Evolutionary conservation across 2,113 vertebrate species (phyloP).

Genomic region (Boleophthalmus pectinirostris): DNA sequence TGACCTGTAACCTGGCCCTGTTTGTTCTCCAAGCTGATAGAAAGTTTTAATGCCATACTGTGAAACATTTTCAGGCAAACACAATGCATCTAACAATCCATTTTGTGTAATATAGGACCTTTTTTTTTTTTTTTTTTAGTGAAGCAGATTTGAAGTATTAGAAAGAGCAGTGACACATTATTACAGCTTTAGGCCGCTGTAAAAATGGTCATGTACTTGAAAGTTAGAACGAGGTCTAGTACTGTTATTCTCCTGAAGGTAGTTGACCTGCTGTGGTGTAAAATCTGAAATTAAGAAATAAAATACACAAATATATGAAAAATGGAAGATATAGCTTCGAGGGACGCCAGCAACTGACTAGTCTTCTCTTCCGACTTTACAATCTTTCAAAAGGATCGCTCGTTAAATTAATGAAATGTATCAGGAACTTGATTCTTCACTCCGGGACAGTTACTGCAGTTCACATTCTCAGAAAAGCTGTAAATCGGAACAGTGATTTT

Average conservation of each 20-base stretch:
- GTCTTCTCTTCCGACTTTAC: constrained; percentile 6
- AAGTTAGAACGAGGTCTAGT: no score
- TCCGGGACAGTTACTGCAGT: constrained; percentile 30
- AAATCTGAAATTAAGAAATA: not conserved
- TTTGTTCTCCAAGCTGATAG: no score
- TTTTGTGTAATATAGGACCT: no score
- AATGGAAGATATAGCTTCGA: not conserved
- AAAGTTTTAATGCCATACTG: no score
- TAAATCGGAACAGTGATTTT: constrained; percentile 59
- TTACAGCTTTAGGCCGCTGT: no score
- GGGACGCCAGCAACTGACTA: not conserved
- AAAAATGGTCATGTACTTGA: no score
- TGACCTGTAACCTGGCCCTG: no score
- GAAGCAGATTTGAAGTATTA: no score
- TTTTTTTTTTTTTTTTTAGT: no score
- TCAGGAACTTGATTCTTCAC: constrained; percentile 50
- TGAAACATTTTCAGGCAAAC: no score
- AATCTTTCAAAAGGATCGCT: constrained; percentile 24
- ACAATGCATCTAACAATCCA: no score
- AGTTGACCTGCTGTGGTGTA: not conserved
- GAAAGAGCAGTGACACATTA: no score
- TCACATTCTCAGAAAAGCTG: constrained; percentile 39
- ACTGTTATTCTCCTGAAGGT: not conserved
- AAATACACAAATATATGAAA: not conserved
- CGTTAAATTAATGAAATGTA: constrained; percentile 50